These are phyloP conservation scores for Scaeva pyrastri DNA, from an alignment of 2,888 invertebrate species.

Conservation along the genomic window DNA sequence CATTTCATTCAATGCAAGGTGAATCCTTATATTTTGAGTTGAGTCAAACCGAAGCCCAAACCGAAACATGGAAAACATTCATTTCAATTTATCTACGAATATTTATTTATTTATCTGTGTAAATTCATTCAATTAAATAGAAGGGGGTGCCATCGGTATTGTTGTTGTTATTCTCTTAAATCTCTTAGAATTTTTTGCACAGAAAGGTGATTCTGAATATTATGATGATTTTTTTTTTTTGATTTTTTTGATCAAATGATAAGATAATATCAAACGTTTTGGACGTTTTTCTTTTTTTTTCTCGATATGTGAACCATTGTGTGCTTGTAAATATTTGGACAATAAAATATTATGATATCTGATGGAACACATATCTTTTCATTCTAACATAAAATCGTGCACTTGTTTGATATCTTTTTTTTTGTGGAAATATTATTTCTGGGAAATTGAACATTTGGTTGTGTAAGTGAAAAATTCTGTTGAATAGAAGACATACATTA, in stretches of 20 bases:
- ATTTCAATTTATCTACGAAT: neutral
- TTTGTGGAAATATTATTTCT: conserved; percentile 4
- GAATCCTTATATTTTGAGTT: conserved; percentile 17
- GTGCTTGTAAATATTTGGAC: neutral
- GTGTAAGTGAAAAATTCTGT: neutral
- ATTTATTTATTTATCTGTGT: conserved; percentile 13
- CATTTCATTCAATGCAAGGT: neutral
- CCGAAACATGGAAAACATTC: neutral
- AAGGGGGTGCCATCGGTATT: neutral
- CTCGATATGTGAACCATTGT: too few relatives aligned
- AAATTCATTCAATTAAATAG: neutral
- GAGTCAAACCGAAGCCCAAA: neutral
- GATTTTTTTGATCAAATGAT: conserved; percentile 24
- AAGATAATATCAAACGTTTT: conserved; percentile 13
- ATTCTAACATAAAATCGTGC: conserved; percentile 16
- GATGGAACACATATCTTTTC: neutral
- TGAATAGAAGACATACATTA: too few relatives aligned
- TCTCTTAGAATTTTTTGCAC: neutral
- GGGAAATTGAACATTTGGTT: conserved; percentile 17
- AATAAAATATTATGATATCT: neutral
- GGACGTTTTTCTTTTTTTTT: neutral
- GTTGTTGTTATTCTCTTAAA: neutral
- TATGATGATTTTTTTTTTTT: too few relatives aligned
- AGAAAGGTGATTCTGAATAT: conserved; percentile 7
- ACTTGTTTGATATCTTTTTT: conserved; percentile 18